Base-by-base conservation (phyloP, 2,797 vertebrate species). In the Bovichtus diacanthus region DNA sequence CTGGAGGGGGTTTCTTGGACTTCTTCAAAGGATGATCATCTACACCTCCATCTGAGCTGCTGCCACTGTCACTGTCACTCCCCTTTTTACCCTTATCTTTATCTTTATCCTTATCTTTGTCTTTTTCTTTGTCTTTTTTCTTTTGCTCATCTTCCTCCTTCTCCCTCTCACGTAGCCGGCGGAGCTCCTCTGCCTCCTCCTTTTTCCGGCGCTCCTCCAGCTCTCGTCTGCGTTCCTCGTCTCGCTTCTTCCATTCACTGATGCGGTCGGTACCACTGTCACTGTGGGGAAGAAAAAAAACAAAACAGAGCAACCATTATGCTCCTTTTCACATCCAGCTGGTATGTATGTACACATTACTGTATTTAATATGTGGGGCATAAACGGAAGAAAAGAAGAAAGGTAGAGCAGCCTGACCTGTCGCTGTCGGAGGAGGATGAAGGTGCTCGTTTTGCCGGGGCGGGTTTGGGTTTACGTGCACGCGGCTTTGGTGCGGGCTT, bases 171-270 rank as follows among this genome's bases (percentile, higher is more conserved):
- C 98, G 94, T 36, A 98, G 93, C 74, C 95, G 93, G 0, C 97
- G 96, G 61, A 99, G 94, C 89, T 98, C 97, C 78, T 99, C 98
- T 0, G 98, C 97, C 91, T 98, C 97, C 74, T 98, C 97, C 25
- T 95, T 96, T 93, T 96, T 97, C 93, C 97, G 91, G 9, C 96
- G 95, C 47, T 99, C 97, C 85, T 99, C 98, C 68, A 99, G 94
- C 88, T 98, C 98, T 3, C 95, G 92, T 5, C 95, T 90, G 1
- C 97, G 95, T 65, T 97, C 97, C 81, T 99, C 97, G 0, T 99
- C 98, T 4, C 96, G 88, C 69, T 96, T 96, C 87, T 99, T 99
- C 98, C 98, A 99, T 68, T 98, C 97, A 0, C 97, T 97, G 93
- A 99, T 97, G 60, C 96, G 96, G 90, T 99, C 97, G 3, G 96